Conservation (phyloP, 1,140 invertebrate species). For the Hyposmocoma kahamanoa region DNA sequence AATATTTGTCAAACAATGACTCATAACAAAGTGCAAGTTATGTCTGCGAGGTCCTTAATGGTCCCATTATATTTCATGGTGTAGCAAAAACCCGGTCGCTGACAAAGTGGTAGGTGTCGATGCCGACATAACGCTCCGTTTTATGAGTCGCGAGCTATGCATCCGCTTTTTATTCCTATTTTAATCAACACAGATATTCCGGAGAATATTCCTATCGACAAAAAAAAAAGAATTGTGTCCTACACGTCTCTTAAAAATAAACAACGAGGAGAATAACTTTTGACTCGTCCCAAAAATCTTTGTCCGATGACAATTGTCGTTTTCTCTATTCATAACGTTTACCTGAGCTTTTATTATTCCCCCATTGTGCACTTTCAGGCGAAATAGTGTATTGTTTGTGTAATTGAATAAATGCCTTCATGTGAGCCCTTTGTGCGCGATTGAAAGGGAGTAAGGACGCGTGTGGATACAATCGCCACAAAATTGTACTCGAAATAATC, state of each 20-base stretch:
- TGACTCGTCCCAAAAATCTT: slow-evolving; percentile 52
- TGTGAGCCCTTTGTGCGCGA: slow-evolving; percentile 36
- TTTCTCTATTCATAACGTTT: slow-evolving; percentile 41
- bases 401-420: slow-evolving; percentile 65
- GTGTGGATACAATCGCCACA: slow-evolving; percentile 19
- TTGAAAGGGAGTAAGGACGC: slow-evolving; percentile 21
- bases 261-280: slow-evolving; percentile 40
- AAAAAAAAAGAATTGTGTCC: slow-evolving; percentile 20
- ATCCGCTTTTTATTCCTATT: slow-evolving; percentile 15
- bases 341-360: slow-evolving; percentile 40
- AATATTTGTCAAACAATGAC: no score
- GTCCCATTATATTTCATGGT: background rate
- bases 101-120: slow-evolving; percentile 2
- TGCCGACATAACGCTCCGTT: background rate
- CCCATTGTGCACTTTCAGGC: slow-evolving; percentile 52
- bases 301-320: slow-evolving; percentile 41
- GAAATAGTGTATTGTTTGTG: slow-evolving; percentile 50
- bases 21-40: no score
- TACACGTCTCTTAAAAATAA: slow-evolving; percentile 33
- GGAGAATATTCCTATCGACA: background rate
- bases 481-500: slow-evolving; percentile 4
- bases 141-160: slow-evolving; percentile 11
- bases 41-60: background rate
- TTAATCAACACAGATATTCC: slow-evolving; percentile 9
- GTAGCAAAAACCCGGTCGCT: background rate